A percentile compares a stretch with the other conserved stretches of the same genome.
These are phyloP conservation scores for Hemiscyllium ocellatum DNA, from an alignment of 2,113 vertebrate genomes.

Conservation along the genomic window DNA sequence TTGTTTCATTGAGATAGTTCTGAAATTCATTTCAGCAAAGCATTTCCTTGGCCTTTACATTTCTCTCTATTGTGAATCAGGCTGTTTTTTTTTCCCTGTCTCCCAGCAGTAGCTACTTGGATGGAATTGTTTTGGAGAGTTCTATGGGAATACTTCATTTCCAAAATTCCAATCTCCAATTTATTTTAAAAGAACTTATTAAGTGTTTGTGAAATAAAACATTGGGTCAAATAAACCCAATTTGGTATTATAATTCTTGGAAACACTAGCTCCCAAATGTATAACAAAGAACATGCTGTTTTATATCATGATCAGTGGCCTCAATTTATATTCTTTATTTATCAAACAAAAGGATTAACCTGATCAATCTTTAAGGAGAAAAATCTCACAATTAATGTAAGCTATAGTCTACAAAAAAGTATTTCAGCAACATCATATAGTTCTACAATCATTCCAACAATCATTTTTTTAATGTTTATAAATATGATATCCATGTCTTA, in stretches of 20 bases:
- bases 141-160: background rate
- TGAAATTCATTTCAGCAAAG: background rate
- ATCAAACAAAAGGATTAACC: background rate
- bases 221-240: too few species aligned
- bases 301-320: background rate
- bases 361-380: background rate
- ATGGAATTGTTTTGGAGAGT: background rate
- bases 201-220: background rate
- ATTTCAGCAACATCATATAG: background rate
- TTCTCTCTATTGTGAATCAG: background rate
- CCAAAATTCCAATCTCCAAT: background rate
- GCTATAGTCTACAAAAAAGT: background rate
- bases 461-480: background rate
- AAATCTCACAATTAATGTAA: background rate
- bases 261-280: background rate
- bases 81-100: background rate
- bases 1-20: background rate
- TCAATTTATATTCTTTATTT: background rate
- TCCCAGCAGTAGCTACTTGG: background rate
- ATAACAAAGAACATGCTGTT: background rate
- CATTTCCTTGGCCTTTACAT: background rate
- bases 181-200: background rate
- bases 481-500: background rate
- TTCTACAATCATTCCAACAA: background rate
- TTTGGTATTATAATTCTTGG: background rate